Conservation (phyloP, 2,888 invertebrate genomes). For the Cosmopolites sordidus region DNA sequence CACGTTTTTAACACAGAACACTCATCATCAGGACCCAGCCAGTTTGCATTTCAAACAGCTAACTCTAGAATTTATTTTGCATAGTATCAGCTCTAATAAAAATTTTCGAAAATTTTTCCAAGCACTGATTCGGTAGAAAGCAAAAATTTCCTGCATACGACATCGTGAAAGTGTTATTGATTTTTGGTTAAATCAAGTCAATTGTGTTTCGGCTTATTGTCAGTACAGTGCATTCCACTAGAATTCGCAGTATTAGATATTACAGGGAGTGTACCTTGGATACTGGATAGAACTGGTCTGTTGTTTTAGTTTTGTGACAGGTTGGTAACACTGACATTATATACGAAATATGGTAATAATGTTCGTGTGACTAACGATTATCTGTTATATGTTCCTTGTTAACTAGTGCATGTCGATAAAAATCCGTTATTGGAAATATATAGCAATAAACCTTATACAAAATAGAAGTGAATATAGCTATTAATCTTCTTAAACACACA, state of each 20-base stretch:
- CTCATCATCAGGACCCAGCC: no score
- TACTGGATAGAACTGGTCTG: background rate
- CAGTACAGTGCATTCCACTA: constrained; percentile 24
- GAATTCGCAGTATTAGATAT: constrained; percentile 41
- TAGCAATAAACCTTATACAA: constrained; percentile 46
- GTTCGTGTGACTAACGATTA: background rate
- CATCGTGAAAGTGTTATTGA: no score
- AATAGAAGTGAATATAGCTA: constrained; percentile 12
- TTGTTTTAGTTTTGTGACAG: no score
- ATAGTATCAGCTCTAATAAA: no score
- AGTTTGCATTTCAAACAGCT: no score
- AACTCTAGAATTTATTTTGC: no score
- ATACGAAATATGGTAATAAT: background rate
- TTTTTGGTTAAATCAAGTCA: no score
- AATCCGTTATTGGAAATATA: constrained; percentile 44
- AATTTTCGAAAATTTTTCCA: no score
- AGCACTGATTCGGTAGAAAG: no score
- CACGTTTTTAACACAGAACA: no score
- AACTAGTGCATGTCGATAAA: constrained; percentile 36
- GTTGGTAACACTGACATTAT: no score
- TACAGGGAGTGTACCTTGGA: constrained; percentile 38
- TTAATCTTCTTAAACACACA: constrained; percentile 17
- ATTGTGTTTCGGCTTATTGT: constrained; percentile 9
- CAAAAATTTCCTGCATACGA: no score
- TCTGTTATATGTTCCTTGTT: constrained; percentile 44